A percentile compares a stretch with the other conserved stretches of the same genome.
phyloP scores from a whole-genome alignment of 2,113 vertebrate genomes.

The Cephalopterus ornatus region DNA sequence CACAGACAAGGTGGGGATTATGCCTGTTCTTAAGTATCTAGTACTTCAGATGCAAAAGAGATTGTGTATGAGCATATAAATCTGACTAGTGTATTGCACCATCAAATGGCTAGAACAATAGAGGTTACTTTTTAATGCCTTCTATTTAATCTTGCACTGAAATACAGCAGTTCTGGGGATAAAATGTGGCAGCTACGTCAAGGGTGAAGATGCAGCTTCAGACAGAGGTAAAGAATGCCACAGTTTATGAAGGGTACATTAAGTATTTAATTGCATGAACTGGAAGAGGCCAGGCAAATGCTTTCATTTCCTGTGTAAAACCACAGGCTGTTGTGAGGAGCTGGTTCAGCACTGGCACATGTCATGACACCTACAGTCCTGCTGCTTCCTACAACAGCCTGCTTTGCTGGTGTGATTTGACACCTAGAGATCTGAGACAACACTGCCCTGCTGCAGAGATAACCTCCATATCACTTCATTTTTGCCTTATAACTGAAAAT shows the following conservation, averaged over 20 bases:
- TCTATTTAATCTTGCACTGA: not conserved
- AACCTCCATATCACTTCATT: not conserved
- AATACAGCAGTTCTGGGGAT: not conserved
- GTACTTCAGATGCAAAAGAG: not conserved
- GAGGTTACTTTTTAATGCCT: not conserved
- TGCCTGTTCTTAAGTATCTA: not conserved
- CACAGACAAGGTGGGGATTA: not conserved
- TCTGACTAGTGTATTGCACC: not conserved
- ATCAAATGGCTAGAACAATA: not conserved
- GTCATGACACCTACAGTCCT: not conserved
- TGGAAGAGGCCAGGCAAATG: not conserved
- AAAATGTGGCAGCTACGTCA: not conserved
- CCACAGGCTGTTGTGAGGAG: not conserved
- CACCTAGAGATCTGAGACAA: not conserved
- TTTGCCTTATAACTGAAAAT: not conserved
- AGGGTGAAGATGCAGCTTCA: not conserved
- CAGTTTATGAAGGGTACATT: not conserved
- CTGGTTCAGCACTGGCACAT: accelerated
- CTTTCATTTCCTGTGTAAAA: not conserved
- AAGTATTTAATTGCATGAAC: not conserved
- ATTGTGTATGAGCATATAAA: not conserved
- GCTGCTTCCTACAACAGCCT: not conserved
- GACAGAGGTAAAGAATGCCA: not conserved
- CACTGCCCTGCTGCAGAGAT: not conserved
- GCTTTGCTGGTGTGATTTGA: not conserved